phyloP scores from a whole-genome alignment of 2,888 invertebrate species.

The Aporophyla lueneburgensis region DNA sequence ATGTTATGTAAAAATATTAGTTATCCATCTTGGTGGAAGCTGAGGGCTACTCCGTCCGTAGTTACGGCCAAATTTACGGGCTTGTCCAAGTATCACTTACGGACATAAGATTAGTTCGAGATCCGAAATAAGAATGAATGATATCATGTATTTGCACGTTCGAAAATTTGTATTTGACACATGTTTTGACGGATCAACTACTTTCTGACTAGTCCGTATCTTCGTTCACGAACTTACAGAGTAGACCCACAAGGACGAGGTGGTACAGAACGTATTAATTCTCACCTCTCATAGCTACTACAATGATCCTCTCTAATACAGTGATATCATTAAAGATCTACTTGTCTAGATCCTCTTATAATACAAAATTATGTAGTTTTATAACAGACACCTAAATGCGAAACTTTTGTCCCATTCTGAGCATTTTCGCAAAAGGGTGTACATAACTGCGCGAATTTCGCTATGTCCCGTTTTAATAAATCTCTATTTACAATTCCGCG shows the following conservation, averaged over 20 bases:
- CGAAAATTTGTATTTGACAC: too few species aligned
- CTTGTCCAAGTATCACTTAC: too few species aligned
- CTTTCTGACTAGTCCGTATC: too few species aligned
- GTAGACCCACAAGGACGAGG: background rate
- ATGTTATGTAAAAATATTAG: background rate
- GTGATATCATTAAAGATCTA: constrained; percentile 2
- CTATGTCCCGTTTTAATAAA: constrained; percentile 89
- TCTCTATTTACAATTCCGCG: constrained; percentile 89
- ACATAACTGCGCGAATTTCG: constrained; percentile 79
- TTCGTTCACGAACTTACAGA: background rate
- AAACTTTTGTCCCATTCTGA: constrained; percentile 75
- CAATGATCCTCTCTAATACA: background rate
- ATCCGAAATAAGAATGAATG: too few species aligned
- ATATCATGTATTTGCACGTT: too few species aligned
- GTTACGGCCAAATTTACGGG: too few species aligned
- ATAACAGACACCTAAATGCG: constrained; percentile 65
- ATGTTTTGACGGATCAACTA: too few species aligned
- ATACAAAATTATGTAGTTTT: constrained; percentile 53
- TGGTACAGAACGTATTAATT: background rate
- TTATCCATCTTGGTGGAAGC: background rate
- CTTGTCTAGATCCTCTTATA: constrained; percentile 23
- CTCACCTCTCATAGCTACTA: background rate
- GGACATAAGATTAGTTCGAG: too few species aligned
- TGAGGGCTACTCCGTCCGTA: background rate
- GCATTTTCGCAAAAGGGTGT: constrained; percentile 77